These are phyloP conservation scores for Meandrusa payeni DNA, from an alignment of 2,888 invertebrate species.

Conservation along the genomic window DNA sequence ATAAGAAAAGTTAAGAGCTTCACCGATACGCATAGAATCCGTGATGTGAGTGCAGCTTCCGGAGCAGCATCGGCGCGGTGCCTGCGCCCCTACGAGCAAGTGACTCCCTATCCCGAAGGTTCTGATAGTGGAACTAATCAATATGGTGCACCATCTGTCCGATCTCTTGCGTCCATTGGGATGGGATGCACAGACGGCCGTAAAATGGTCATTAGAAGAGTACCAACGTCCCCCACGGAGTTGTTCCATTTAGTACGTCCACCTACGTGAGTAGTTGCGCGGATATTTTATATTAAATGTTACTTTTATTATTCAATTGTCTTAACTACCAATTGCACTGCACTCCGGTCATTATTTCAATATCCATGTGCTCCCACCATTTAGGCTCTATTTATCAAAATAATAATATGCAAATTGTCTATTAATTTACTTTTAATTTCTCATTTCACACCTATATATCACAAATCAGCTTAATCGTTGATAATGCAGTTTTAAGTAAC, in stretches of 20 bases:
- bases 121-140: conserved; percentile 82
- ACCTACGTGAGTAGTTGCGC: conserved; percentile 85
- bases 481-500: conserved; percentile 13
- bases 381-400: conserved; percentile 2
- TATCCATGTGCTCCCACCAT: background rate
- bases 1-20: conserved; percentile 78
- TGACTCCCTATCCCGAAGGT: conserved; percentile 75
- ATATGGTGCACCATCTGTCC: conserved; percentile 86
- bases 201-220: conserved; percentile 90
- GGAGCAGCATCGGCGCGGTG: conserved; percentile 72
- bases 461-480: conserved; percentile 1
- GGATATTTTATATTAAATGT: conserved; percentile 62
- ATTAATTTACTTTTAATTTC: conserved; percentile 6
- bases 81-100: conserved; percentile 73
- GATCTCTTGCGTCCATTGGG: conserved; percentile 91
- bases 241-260: conserved; percentile 92
- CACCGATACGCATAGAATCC: conserved; percentile 72
- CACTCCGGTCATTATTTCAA: conserved; percentile 21
- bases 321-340: conserved; percentile 41
- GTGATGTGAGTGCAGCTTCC: conserved; percentile 66
- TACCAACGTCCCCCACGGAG: conserved; percentile 92
- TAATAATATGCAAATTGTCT: background rate
- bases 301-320: conserved; percentile 74
- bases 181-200: conserved; percentile 94
- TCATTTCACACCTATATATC: conserved; percentile 3